phyloP scores from a whole-genome alignment of 1,140 invertebrate species.

The Papilio glaucus region DNA sequence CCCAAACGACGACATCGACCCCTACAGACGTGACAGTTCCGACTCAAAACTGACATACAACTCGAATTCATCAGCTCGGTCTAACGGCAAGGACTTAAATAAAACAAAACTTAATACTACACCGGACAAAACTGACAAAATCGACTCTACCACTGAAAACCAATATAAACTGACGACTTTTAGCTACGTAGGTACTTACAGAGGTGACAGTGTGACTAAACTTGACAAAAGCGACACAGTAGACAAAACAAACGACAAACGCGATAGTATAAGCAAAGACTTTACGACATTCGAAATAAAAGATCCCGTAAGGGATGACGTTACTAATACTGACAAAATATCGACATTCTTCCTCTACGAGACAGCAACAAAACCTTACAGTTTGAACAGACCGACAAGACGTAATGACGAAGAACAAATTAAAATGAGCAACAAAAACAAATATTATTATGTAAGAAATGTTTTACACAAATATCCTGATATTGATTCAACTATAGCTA shows the following conservation, averaged over 20 bases:
- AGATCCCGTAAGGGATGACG: slow-evolving; percentile 44
- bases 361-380: slow-evolving; percentile 72
- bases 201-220: slow-evolving; percentile 47
- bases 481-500: slow-evolving; percentile 56
- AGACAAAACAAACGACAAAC: slow-evolving; percentile 48
- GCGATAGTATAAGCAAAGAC: slow-evolving; percentile 65
- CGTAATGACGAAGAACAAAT: slow-evolving; percentile 62
- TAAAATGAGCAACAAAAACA: slow-evolving; percentile 53
- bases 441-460: slow-evolving; percentile 84
- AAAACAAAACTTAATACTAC: slow-evolving; percentile 47
- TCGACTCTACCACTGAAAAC: slow-evolving; percentile 69
- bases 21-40: slow-evolving; percentile 59
- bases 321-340: slow-evolving; percentile 57
- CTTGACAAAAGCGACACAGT: slow-evolving; percentile 42
- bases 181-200: slow-evolving; percentile 74
- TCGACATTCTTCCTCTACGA: slow-evolving; percentile 76
- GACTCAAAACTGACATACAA: slow-evolving; percentile 46
- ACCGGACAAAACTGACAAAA: slow-evolving; percentile 49
- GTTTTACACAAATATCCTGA: slow-evolving; percentile 82
- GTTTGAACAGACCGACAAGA: slow-evolving; percentile 68
- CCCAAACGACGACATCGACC: slow-evolving; percentile 53
- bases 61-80: slow-evolving; percentile 64
- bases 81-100: slow-evolving; percentile 58
- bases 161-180: slow-evolving; percentile 75
- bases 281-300: slow-evolving; percentile 61